These are phyloP conservation scores for Maconellicoccus hirsutus DNA, from an alignment of 1,140 invertebrate species.

Conservation along the genomic window DNA sequence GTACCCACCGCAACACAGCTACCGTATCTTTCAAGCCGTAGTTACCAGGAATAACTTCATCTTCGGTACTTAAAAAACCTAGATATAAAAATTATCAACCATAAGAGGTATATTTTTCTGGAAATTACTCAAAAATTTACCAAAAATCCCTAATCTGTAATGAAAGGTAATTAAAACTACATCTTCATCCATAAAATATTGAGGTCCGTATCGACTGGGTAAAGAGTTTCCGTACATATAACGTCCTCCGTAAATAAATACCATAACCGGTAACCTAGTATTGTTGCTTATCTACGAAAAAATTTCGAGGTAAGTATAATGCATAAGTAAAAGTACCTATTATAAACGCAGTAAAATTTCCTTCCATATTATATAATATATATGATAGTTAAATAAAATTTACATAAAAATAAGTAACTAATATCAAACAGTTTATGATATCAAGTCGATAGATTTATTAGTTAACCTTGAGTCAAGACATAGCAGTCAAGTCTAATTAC, in stretches of 20 bases:
- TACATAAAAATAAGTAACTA: no score
- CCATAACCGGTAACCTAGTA: slow-evolving; percentile 34
- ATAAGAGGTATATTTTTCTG: no score
- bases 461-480: no score
- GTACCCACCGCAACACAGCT: slow-evolving; percentile 28
- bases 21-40: slow-evolving; percentile 29
- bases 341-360: no score
- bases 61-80: slow-evolving; percentile 29
- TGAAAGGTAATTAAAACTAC: slow-evolving; percentile 40
- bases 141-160: slow-evolving; percentile 37
- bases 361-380: no score
- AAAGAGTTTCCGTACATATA: neutral
- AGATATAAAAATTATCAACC: slow-evolving; percentile 27
- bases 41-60: slow-evolving; percentile 27
- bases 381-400: no score
- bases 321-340: no score
- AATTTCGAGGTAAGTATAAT: no score
- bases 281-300: neutral
- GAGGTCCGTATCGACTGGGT: slow-evolving; percentile 30
- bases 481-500: no score
- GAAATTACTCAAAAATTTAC: slow-evolving; percentile 25
- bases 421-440: no score
- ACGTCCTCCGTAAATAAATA: slow-evolving; percentile 41
- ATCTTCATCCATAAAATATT: slow-evolving; percentile 35
- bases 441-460: no score